phyloP scores from a whole-genome alignment of 2,113 vertebrate species.

The Suncus etruscus region DNA sequence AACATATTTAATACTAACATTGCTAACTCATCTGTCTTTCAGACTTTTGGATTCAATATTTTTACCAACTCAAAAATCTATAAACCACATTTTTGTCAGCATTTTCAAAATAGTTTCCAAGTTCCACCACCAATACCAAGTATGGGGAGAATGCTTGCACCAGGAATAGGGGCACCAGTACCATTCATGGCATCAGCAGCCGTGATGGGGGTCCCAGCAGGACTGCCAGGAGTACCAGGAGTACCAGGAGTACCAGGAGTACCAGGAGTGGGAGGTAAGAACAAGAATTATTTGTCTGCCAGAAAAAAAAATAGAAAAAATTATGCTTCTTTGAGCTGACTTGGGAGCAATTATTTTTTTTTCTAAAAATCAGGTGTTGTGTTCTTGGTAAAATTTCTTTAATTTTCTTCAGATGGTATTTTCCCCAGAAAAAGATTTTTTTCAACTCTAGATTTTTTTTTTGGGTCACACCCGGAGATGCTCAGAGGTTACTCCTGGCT shows the following conservation, averaged over 20 bases:
- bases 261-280: rapidly evolving
- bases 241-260: rapidly evolving
- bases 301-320: constrained; percentile 23
- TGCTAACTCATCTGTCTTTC: constrained; percentile 66
- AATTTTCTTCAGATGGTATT: constrained; percentile 17
- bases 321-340: background rate
- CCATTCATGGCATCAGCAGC: no score
- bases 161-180: no score
- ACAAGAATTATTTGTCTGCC: background rate
- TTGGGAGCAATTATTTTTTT: background rate
- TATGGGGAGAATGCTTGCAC: no score
- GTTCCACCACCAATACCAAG: no score
- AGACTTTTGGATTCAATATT: constrained; percentile 84
- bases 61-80: constrained; percentile 86
- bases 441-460: background rate
- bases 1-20: background rate
- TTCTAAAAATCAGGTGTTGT: background rate
- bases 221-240: no score
- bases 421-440: background rate
- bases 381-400: background rate
- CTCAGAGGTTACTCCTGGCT: no score
- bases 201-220: no score
- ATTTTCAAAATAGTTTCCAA: rapidly evolving
- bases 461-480: no score
- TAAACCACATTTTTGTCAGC: constrained; percentile 67